Evolutionary conservation across 2,113 vertebrate genomes (phyloP).

Genomic region (Pseudopodoces humilis): DNA sequence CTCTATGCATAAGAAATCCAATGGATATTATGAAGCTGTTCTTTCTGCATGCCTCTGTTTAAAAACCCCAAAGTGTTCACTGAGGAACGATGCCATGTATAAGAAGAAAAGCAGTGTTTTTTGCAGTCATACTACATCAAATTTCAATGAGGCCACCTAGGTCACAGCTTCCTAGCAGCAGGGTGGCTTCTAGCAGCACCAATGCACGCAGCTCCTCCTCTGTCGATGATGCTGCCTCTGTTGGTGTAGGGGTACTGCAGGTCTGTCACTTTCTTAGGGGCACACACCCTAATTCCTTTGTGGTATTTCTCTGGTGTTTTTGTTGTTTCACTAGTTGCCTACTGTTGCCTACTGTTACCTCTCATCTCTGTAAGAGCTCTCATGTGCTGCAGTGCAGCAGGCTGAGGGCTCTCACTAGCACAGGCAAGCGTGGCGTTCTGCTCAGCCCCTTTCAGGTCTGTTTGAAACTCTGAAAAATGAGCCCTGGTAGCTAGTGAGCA

Average conservation of each 20-base stretch:
- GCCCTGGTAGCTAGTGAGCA: fast-evolving
- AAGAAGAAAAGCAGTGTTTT: background rate
- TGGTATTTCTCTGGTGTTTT: background rate
- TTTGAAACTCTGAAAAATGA: background rate
- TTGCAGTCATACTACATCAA: background rate
- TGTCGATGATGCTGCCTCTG: background rate
- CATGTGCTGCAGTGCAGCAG: background rate
- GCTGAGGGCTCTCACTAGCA: background rate
- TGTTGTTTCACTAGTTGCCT: background rate
- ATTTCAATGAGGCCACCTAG: background rate
- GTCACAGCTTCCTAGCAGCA: background rate
- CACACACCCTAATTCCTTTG: background rate
- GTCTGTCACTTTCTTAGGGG: background rate
- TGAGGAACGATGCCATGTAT: background rate
- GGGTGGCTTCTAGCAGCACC: background rate
- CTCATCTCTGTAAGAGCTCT: background rate
- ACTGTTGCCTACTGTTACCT: background rate
- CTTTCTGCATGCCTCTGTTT: background rate
- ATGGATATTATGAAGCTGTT: background rate
- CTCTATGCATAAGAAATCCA: background rate
- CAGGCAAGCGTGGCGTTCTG: background rate
- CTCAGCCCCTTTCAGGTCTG: background rate
- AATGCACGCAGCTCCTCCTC: background rate
- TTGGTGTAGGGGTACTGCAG: background rate
- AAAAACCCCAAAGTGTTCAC: background rate